Evolutionary conservation across 2,113 vertebrate genomes (phyloP).

Genomic region (Emydocephalus ijimae): DNA sequence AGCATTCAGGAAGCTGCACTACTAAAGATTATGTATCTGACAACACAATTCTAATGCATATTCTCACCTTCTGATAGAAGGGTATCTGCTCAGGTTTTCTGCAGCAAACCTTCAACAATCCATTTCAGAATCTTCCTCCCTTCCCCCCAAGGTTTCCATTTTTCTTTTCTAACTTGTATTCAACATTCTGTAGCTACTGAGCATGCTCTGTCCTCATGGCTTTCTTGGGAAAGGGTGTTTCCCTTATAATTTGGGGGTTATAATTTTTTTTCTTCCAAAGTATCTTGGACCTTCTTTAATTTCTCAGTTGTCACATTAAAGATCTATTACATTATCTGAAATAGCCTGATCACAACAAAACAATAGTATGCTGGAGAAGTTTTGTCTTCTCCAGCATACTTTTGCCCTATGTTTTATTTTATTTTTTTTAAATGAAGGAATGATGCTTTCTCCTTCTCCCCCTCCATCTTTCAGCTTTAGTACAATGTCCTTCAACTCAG

Average conservation of each 20-base stretch:
- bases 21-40: background rate
- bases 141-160: background rate
- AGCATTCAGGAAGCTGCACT: background rate
- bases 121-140: background rate
- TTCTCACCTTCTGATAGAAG: background rate
- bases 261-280: background rate
- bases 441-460: constrained; percentile 45
- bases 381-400: constrained; percentile 60
- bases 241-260: background rate
- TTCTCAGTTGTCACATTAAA: background rate
- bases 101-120: background rate
- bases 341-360: constrained; percentile 42
- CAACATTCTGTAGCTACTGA: background rate
- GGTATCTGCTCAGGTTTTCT: background rate
- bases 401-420: constrained; percentile 59
- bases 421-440: constrained; percentile 73
- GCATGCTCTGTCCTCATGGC: background rate
- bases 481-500: constrained; percentile 76
- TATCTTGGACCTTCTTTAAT: background rate
- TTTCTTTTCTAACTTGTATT: background rate
- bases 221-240: background rate
- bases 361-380: constrained; percentile 68
- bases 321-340: constrained; percentile 11
- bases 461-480: constrained; percentile 67
- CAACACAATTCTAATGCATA: background rate